Base-by-base conservation (phyloP, 2,888 invertebrate species). In the Creontiades dilutus region DNA sequence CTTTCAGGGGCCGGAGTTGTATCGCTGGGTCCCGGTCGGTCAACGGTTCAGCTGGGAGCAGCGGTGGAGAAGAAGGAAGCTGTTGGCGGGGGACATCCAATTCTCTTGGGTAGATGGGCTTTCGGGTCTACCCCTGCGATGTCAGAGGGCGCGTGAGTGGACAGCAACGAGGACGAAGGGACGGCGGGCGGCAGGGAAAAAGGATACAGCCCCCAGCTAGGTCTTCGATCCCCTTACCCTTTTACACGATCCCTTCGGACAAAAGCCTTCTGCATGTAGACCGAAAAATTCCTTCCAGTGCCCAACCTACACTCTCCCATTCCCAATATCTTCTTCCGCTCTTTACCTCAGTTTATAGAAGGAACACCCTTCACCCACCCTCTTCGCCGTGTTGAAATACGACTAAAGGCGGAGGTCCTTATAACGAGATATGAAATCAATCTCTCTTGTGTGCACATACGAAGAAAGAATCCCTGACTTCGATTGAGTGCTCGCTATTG, bases 361-460 rank as follows among this genome's bases (percentile, higher is more conserved):
- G 52, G 19, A 19, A 61, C 61, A 61, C 61, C 19, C 61, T 61
- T 9, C 61, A 14, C 14, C 61, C 19, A n/a, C 61, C 19, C 61
- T 19, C 16, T 27, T 12, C 23, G 23, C 7, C 23, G 23, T 68
- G 23, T 68, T 68, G 23, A 68, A 68, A 68, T 68, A 68, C 23
- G 27, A 68, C 9, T n/a, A 61, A n/a, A n/a, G 68, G 68, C 12
- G 68, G 27, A 23, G 68, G 23, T 68, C 27, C 68, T 68, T 68
- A 68, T 23, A 68, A 23, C 68, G 68, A 68, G 68, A 68, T 68
- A 68, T 68, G 68, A 68, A 68, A 68, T 68, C 68, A 68, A 68
- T 68, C 68, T 68, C 12, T 12, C 19, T 0, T 23, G 3, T 68
- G 68, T 68, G 27, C 68, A 68, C 68, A 27, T 23, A 5, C 27